phyloP scores from a whole-genome alignment of 2,888 invertebrate species.

The Gastracanthus pulcherrimus region DNA sequence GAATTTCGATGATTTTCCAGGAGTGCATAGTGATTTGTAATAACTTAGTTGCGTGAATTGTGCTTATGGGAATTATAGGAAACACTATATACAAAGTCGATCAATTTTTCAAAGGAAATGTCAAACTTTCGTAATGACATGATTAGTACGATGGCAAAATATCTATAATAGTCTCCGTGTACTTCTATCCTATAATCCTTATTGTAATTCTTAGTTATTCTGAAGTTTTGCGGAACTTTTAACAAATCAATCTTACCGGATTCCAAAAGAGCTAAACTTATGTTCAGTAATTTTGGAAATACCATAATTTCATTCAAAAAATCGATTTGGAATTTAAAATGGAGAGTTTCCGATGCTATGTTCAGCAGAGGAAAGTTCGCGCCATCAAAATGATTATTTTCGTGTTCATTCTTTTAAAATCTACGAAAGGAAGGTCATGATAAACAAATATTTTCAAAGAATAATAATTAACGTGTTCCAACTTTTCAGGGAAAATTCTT shows the following conservation, averaged over 20 bases:
- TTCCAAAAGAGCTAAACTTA: background rate
- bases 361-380: background rate
- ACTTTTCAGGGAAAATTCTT: background rate
- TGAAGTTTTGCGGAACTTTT: background rate
- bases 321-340: background rate
- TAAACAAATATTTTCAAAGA: background rate
- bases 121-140: too few species aligned
- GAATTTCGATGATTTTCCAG: too few species aligned
- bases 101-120: too few species aligned
- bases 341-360: background rate
- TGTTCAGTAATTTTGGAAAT: background rate
- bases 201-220: background rate
- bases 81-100: too few species aligned
- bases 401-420: background rate
- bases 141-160: too few species aligned
- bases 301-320: background rate
- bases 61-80: too few species aligned
- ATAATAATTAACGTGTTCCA: background rate
- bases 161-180: background rate
- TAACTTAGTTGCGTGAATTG: too few species aligned
- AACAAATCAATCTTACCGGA: background rate
- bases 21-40: too few species aligned
- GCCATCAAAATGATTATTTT: background rate
- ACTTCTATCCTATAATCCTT: too few species aligned
- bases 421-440: background rate